Evolutionary conservation across 2,113 vertebrate genomes (phyloP).

Genomic region (Ailuropoda melanoleuca): DNA sequence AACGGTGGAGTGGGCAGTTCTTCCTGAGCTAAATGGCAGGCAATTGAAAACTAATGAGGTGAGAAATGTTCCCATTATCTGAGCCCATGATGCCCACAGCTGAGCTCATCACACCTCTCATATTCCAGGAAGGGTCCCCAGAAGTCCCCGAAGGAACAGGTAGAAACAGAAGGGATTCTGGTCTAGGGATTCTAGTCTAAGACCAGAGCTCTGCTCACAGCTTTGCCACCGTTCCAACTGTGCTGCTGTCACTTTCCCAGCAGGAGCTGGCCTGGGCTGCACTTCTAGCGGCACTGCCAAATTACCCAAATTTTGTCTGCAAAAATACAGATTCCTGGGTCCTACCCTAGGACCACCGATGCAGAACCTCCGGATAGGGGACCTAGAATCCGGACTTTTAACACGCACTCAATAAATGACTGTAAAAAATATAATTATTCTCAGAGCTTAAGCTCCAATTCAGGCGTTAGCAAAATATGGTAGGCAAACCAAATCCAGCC

Average conservation of each 20-base stretch:
- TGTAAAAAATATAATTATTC: not conserved
- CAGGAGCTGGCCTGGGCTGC: not conserved
- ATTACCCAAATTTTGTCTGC: not conserved
- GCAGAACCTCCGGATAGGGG: not conserved
- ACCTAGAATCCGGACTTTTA: not conserved
- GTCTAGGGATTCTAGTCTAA: not conserved
- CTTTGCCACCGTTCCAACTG: not conserved
- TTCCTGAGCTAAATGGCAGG: constrained; percentile 13
- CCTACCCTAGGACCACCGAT: not conserved
- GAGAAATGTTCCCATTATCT: not conserved
- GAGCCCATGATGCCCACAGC: not conserved
- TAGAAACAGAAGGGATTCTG: not conserved
- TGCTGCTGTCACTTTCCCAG: not conserved
- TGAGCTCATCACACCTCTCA: not conserved
- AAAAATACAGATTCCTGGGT: not conserved
- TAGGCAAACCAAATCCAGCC: not conserved
- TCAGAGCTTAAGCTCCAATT: not conserved
- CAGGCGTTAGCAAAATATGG: not conserved
- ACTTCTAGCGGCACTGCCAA: not conserved
- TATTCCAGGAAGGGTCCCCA: not conserved
- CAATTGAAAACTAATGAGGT: constrained; percentile 29
- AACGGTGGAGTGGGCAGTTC: not conserved
- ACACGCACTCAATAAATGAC: not conserved
- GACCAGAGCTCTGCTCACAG: not conserved
- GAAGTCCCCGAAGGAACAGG: not conserved